A percentile compares a stretch with the other conserved stretches of the same genome.
Evolutionary conservation across 1,140 invertebrate genomes (phyloP).

Genomic region (Hestina assimilis): DNA sequence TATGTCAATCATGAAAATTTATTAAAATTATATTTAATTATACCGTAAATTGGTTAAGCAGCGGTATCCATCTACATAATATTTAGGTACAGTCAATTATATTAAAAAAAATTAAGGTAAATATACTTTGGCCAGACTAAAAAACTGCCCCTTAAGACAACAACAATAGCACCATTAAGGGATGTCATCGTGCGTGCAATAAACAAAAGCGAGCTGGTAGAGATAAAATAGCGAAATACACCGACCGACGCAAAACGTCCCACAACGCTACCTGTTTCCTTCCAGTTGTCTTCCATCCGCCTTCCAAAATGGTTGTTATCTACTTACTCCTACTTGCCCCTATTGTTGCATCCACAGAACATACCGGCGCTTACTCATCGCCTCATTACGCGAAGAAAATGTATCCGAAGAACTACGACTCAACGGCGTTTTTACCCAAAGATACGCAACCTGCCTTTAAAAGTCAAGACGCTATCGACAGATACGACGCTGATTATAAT

Average conservation of each 20-base stretch:
- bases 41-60: too few relatives aligned
- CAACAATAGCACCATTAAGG: constrained; percentile 70
- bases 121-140: constrained; percentile 3
- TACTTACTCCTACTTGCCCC: constrained; percentile 33
- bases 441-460: constrained; percentile 51
- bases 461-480: constrained; percentile 39
- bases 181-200: constrained; percentile 71
- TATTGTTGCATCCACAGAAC: constrained; percentile 45
- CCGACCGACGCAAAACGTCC: constrained; percentile 40
- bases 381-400: constrained; percentile 76
- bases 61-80: too few relatives aligned
- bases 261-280: constrained; percentile 57
- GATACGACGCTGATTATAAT: constrained; percentile 52
- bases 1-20: neutral
- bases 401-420: constrained; percentile 57
- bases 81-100: too few relatives aligned
- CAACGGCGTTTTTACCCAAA: constrained; percentile 48
- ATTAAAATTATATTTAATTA: neutral
- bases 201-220: constrained; percentile 66
- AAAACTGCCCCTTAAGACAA: constrained; percentile 43
- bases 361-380: constrained; percentile 73
- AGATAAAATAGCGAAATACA: constrained; percentile 64
- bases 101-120: too few relatives aligned
- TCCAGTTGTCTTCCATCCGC: constrained; percentile 37
- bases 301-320: constrained; percentile 52